phyloP scores from a whole-genome alignment of 1,140 invertebrate species.

The Tetranychus cinnabarinus region DNA sequence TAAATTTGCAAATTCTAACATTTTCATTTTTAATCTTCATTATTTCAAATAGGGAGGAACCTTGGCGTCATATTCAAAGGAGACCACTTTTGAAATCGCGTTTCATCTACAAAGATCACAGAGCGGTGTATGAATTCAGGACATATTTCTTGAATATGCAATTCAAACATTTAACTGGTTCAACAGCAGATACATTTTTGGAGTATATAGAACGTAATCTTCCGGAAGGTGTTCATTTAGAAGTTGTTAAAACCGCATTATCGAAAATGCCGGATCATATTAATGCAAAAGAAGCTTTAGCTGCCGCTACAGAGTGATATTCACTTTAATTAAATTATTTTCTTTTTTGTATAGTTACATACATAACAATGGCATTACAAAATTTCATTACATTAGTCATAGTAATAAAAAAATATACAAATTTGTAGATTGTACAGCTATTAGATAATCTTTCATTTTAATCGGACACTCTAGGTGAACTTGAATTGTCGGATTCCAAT shows the following conservation, averaged over 20 bases:
- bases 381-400: no score
- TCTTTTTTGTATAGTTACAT: no score
- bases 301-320: no score
- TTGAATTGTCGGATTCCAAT: not conserved
- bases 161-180: constrained; percentile 53
- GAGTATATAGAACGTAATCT: constrained; percentile 92
- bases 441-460: no score
- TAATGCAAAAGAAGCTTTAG: not conserved
- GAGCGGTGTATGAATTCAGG: constrained; percentile 82
- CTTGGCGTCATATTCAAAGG: constrained; percentile 28
- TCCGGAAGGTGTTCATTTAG: constrained; percentile 86
- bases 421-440: no score
- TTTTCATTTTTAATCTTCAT: no score
- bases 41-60: not conserved
- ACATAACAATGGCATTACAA: no score
- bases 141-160: constrained; percentile 67
- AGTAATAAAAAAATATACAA: no score
- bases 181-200: constrained; percentile 78
- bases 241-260: constrained; percentile 50
- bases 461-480: not conserved
- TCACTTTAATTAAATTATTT: no score
- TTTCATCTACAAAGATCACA: constrained; percentile 76
- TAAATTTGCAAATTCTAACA: no score
- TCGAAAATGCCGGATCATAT: constrained; percentile 6
- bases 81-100: constrained; percentile 61